Evolutionary conservation across 1,140 invertebrate genomes (phyloP).

Genomic region (Bombus affinis): DNA sequence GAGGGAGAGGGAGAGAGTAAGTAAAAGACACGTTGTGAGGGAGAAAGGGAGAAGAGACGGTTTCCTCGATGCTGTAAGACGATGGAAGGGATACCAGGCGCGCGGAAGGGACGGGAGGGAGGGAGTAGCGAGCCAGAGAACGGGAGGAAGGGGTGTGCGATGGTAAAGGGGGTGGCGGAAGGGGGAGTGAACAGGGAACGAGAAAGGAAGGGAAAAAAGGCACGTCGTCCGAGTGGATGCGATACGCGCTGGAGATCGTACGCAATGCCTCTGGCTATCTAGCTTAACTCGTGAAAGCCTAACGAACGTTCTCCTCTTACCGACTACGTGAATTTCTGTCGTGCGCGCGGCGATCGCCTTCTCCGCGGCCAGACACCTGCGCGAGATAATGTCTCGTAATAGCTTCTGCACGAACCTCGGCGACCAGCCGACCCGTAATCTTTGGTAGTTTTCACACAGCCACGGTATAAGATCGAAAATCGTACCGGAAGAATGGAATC

Average conservation of each 20-base stretch:
- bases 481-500: neutral
- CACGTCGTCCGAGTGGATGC: constrained; percentile 56
- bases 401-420: constrained; percentile 3
- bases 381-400: constrained; percentile 58
- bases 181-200: neutral
- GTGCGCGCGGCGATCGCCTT: constrained; percentile 8
- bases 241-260: constrained; percentile 68
- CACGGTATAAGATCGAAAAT: neutral
- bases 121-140: neutral
- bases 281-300: constrained; percentile 67
- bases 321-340: constrained; percentile 49
- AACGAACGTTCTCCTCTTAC: constrained; percentile 57
- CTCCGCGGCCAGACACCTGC: constrained; percentile 52
- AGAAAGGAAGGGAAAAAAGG: constrained; percentile 54
- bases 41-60: constrained; percentile 10
- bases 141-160: neutral
- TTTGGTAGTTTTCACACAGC: constrained; percentile 3
- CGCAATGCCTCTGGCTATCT: constrained; percentile 62
- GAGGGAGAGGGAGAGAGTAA: constrained; percentile 10
- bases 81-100: constrained; percentile 26
- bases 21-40: constrained; percentile 29
- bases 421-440: constrained; percentile 27
- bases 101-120: neutral
- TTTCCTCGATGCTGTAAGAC: constrained; percentile 30
- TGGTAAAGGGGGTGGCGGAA: neutral